These are phyloP conservation scores for Heliconius hewitsoni DNA, from an alignment of 1,140 invertebrate genomes.

Conservation along the genomic window DNA sequence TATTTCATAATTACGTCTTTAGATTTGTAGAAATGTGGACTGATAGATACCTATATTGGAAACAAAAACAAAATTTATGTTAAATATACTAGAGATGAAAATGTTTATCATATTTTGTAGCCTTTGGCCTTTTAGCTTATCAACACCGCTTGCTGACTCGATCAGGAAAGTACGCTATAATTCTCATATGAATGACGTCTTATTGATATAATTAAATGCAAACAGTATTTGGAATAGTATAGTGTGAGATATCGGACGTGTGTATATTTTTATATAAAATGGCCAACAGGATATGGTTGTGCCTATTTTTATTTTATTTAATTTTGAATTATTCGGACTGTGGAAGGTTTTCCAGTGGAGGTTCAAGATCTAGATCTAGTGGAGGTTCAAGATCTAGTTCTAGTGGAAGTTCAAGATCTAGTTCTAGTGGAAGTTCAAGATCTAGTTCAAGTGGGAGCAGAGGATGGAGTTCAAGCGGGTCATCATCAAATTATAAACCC, in stretches of 20 bases:
- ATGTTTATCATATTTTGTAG: slow-evolving; percentile 8
- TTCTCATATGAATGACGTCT: slow-evolving; percentile 41
- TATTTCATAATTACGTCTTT: background rate
- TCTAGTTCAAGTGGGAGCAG: slow-evolving; percentile 37
- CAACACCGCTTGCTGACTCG: background rate
- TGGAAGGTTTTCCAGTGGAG: slow-evolving; percentile 31
- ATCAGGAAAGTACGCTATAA: slow-evolving; percentile 25
- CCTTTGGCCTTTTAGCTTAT: slow-evolving; percentile 6
- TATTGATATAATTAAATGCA: background rate
- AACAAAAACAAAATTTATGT: background rate
- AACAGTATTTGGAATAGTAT: background rate
- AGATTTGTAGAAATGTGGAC: background rate
- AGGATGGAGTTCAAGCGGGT: slow-evolving; percentile 32
- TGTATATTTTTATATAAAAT: slow-evolving; percentile 28
- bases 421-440: slow-evolving; percentile 27
- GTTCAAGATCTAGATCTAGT: slow-evolving; percentile 27
- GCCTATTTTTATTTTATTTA: slow-evolving; percentile 46
- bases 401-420: slow-evolving; percentile 22
- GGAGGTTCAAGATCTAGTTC: slow-evolving; percentile 34
- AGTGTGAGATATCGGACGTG: background rate
- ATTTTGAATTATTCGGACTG: slow-evolving; percentile 35
- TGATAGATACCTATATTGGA: background rate
- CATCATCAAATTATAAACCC: slow-evolving; percentile 25
- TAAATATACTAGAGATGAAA: background rate
- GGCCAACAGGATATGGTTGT: slow-evolving; percentile 50